A percentile compares a stretch with the other conserved stretches of the same genome.
Evolutionary conservation across 2,888 invertebrate species (phyloP).

Genomic region (Suillia variegata): DNA sequence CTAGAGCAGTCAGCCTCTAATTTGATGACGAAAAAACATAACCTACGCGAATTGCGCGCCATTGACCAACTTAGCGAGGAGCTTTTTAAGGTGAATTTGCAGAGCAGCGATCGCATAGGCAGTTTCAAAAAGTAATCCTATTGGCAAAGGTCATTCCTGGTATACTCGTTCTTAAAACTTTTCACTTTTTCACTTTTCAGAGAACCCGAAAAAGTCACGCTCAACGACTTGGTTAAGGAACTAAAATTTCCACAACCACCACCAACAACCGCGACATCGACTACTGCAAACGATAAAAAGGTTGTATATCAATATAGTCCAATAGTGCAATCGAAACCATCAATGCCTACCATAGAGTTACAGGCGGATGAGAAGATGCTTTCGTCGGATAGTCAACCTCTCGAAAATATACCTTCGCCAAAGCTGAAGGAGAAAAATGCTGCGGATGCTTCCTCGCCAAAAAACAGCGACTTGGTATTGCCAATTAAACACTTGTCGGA

Average conservation of each 20-base stretch:
- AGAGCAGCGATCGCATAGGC: constrained; percentile 59
- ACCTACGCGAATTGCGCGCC: constrained; percentile 36
- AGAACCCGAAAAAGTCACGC: constrained; percentile 54
- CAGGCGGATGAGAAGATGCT: constrained; percentile 22
- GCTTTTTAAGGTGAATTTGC: constrained; percentile 74
- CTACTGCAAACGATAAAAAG: neutral
- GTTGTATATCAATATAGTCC: too few species aligned
- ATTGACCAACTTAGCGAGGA: constrained; percentile 79
- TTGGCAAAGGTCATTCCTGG: neutral
- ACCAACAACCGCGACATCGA: neutral
- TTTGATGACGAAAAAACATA: neutral
- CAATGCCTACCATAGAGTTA: too few species aligned
- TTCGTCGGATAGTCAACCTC: constrained; percentile 4
- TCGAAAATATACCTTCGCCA: too few species aligned
- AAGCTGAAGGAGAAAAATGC: too few species aligned
- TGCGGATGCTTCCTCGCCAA: too few species aligned
- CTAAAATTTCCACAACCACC: constrained; percentile 8
- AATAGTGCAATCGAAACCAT: too few species aligned
- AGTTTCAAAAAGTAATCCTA: constrained; percentile 61
- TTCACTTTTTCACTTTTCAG: constrained; percentile 27
- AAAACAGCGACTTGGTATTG: too few species aligned
- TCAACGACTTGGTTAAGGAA: constrained; percentile 52
- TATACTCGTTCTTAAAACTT: neutral
- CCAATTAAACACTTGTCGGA: constrained; percentile 61
- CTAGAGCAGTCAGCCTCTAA: neutral